Evolutionary conservation across 2,113 vertebrate genomes (phyloP).

Genomic region (Hemicordylus capensis): DNA sequence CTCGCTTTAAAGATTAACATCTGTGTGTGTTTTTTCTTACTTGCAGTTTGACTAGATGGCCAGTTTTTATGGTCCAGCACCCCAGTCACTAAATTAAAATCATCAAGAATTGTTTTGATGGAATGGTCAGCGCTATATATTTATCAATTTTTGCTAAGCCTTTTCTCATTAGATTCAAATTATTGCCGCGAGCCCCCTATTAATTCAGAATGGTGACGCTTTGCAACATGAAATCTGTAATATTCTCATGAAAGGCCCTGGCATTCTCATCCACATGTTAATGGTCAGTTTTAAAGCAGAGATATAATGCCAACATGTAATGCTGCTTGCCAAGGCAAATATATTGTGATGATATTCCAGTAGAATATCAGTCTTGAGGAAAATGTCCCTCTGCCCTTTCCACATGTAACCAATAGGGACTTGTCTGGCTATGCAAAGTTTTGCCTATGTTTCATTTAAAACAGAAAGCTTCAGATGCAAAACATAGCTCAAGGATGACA

Average conservation of each 20-base stretch:
- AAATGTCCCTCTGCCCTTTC: not conserved
- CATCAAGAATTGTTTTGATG: not conserved
- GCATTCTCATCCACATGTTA: not conserved
- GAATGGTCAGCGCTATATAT: not conserved
- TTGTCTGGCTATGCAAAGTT: not conserved
- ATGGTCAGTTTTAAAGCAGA: not conserved
- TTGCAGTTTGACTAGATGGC: not conserved
- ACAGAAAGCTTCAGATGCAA: conserved; percentile 10
- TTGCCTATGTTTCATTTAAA: conserved; percentile 20
- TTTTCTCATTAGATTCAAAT: not conserved
- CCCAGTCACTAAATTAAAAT: not conserved
- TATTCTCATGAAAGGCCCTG: not conserved
- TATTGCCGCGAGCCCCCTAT: not conserved
- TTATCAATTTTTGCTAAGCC: not conserved
- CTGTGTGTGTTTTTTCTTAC: not conserved
- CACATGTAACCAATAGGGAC: not conserved
- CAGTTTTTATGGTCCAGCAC: not conserved
- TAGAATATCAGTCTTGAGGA: not conserved
- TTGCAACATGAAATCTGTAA: not conserved
- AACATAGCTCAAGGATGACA: conserved; percentile 11
- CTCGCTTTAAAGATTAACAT: not conserved
- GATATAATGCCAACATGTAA: not conserved
- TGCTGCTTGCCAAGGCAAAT: conserved; percentile 4
- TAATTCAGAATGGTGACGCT: not conserved
- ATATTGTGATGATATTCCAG: not conserved